Conservation (phyloP, 2,113 vertebrate genomes). For the Pardalotus punctatus region DNA sequence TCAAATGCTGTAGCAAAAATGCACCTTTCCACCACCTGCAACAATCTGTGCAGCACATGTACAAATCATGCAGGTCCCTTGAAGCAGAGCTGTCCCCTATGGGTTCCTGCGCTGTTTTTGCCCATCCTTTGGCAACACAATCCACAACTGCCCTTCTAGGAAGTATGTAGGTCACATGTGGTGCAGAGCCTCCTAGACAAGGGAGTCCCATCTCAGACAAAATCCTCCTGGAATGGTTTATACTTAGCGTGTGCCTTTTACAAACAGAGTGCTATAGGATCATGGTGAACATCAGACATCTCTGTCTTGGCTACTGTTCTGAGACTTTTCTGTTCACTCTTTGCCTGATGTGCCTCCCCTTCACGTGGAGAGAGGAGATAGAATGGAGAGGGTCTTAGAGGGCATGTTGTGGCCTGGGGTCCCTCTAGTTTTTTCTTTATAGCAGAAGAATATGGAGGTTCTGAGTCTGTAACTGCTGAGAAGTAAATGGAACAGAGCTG, state of each 20-base stretch:
- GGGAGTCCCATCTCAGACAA: background rate
- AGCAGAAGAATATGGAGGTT: background rate
- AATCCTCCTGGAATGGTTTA: background rate
- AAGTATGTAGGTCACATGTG: rapidly evolving
- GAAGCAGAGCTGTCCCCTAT: background rate
- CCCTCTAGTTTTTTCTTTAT: background rate
- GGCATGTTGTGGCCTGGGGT: background rate
- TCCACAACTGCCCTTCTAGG: background rate
- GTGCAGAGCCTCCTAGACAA: background rate
- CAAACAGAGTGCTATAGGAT: background rate
- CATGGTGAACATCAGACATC: background rate
- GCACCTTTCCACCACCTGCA: background rate
- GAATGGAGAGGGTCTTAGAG: background rate
- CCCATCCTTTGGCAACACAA: background rate
- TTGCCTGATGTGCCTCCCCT: background rate
- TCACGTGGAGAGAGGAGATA: background rate
- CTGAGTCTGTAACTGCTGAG: constrained; percentile 4
- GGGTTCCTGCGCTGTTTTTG: background rate
- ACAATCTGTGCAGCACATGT: background rate
- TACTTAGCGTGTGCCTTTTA: background rate
- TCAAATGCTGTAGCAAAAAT: background rate
- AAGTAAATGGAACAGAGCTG: constrained; percentile 17
- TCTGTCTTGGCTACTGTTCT: background rate
- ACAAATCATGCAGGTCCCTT: background rate
- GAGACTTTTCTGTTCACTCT: background rate